These are phyloP conservation scores for Eretmochelys imbricata DNA, from an alignment of 2,113 vertebrate genomes.

Conservation along the genomic window DNA sequence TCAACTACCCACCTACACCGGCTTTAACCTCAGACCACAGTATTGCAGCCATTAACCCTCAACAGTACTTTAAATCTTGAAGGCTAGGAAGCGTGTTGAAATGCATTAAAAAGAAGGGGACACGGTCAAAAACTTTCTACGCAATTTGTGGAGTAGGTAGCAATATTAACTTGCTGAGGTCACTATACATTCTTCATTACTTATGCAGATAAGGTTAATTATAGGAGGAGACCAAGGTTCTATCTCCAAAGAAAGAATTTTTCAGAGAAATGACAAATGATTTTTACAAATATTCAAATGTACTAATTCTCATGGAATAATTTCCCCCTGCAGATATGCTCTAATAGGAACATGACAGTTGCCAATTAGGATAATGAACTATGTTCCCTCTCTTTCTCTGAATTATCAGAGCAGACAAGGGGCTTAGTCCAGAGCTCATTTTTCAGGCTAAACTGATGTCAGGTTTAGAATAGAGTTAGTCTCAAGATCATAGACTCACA, in stretches of 20 bases:
- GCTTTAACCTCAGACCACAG: not conserved
- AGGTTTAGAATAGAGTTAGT: not conserved
- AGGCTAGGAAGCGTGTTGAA: not conserved
- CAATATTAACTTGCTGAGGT: not conserved
- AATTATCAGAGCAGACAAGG: not conserved
- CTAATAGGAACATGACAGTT: not conserved
- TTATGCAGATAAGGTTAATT: not conserved
- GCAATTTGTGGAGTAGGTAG: not conserved
- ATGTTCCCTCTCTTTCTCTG: not conserved
- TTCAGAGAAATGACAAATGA: not conserved
- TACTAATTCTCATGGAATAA: not conserved
- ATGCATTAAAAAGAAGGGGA: not conserved
- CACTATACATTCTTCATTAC: not conserved
- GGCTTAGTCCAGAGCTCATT: not conserved
- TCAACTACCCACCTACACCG: not conserved
- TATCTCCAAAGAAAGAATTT: not conserved
- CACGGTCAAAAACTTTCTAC: not conserved
- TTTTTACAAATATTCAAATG: not conserved
- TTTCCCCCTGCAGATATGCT: not conserved
- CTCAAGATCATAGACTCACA: not conserved
- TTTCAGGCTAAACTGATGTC: not conserved
- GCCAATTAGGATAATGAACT: not conserved
- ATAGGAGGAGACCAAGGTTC: not conserved
- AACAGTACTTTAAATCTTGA: not conserved
- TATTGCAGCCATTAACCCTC: not conserved